Percentiles rank a stretch among this genome's conserved stretches.
Evolutionary conservation across 2,888 invertebrate genomes (phyloP).

Genomic region (Andrena bicolor): DNA sequence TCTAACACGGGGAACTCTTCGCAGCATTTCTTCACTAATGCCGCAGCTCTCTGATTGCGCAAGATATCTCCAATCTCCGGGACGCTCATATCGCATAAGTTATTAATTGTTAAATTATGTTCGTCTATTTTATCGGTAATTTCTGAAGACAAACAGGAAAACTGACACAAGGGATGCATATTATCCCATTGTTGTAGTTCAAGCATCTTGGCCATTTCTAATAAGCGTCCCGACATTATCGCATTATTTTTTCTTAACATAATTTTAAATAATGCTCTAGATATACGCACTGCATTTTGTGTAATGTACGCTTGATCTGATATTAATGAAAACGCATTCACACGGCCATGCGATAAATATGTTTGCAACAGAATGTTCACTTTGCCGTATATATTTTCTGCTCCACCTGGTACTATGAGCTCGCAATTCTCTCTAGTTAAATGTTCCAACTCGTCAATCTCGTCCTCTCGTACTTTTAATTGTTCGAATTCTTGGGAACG

Average conservation of each 20-base stretch:
- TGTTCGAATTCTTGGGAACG: constrained; percentile 98
- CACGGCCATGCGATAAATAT: constrained; percentile 92
- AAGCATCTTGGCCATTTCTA: constrained; percentile 96
- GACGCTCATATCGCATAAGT: constrained; percentile 94
- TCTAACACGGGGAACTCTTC: constrained; percentile 94
- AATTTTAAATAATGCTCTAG: constrained; percentile 97
- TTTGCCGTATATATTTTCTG: constrained; percentile 97
- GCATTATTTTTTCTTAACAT: constrained; percentile 96
- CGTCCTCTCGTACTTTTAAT: constrained; percentile 98
- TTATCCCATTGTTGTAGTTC: constrained; percentile 96
- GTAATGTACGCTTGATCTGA: constrained; percentile 96
- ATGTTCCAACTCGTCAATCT: constrained; percentile 94
- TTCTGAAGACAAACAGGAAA: constrained; percentile 91
- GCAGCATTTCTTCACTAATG: constrained; percentile 92
- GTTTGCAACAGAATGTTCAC: constrained; percentile 97
- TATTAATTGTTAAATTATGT: constrained; percentile 90
- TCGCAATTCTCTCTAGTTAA: constrained; percentile 91
- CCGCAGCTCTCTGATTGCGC: constrained; percentile 91
- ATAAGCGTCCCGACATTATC: constrained; percentile 93
- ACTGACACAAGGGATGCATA: constrained; percentile 95
- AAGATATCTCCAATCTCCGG: constrained; percentile 93
- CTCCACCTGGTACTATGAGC: constrained; percentile 92
- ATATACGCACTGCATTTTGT: constrained; percentile 96
- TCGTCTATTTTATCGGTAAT: constrained; percentile 93
- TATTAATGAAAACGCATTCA: constrained; percentile 94